These are phyloP conservation scores for Melanostigma gelatinosum DNA, from an alignment of 2,113 vertebrate species.

Conservation along the genomic window DNA sequence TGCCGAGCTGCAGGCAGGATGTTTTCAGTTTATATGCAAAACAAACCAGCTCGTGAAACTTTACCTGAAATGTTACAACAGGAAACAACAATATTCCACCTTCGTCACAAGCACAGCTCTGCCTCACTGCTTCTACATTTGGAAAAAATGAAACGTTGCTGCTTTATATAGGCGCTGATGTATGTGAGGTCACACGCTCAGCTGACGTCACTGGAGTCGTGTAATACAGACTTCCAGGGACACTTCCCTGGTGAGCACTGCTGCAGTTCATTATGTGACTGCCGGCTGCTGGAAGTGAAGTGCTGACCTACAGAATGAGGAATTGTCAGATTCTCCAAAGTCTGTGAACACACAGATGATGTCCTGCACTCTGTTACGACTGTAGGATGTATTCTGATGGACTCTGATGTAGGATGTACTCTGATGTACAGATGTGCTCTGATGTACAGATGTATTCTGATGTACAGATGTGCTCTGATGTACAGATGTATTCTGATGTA, in stretches of 20 bases:
- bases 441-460: too few species aligned
- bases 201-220: constrained; percentile 29
- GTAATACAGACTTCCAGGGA: constrained; percentile 26
- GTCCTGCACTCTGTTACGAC: background rate
- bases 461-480: too few species aligned
- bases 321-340: background rate
- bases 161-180: constrained; percentile 2
- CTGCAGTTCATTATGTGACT: constrained; percentile 21
- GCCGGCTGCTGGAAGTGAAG: constrained; percentile 15
- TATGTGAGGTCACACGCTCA: constrained; percentile 21
- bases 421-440: too few species aligned
- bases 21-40: constrained; percentile 59
- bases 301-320: constrained; percentile 18
- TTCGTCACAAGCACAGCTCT: background rate
- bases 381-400: background rate
- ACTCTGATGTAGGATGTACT: too few species aligned
- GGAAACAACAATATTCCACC: background rate
- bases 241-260: constrained; percentile 20
- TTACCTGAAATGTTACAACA: constrained; percentile 16
- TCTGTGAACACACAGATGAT: background rate
- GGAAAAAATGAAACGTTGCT: constrained; percentile 15
- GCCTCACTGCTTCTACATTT: background rate
- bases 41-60: constrained; percentile 4
- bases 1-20: constrained; percentile 30
- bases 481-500: too few species aligned